These are phyloP conservation scores for Drosophila carrolli DNA, from an alignment of 1,140 invertebrate genomes.

Conservation along the genomic window DNA sequence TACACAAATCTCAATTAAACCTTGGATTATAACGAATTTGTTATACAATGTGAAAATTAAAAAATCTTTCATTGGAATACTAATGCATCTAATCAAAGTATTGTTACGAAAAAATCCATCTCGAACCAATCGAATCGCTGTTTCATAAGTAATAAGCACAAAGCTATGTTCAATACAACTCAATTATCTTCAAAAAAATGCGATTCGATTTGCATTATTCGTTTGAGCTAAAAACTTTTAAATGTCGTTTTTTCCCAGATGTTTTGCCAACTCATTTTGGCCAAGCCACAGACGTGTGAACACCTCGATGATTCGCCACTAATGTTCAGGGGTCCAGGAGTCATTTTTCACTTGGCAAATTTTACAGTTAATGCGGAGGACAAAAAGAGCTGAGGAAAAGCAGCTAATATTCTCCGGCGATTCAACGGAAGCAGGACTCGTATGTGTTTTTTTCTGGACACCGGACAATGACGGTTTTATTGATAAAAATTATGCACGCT, in stretches of 20 bases:
- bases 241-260: slow-evolving; percentile 24
- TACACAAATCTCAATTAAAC: too few species aligned
- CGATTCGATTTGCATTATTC: slow-evolving; percentile 29
- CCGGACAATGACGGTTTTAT: slow-evolving; percentile 59
- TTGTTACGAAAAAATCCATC: too few species aligned
- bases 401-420: slow-evolving; percentile 29
- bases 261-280: slow-evolving; percentile 42
- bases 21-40: too few species aligned
- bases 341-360: slow-evolving; percentile 71
- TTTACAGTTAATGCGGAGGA: slow-evolving; percentile 70
- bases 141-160: background rate
- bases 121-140: too few species aligned
- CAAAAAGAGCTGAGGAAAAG: slow-evolving; percentile 4
- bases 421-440: slow-evolving; percentile 65
- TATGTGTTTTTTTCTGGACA: slow-evolving; percentile 14
- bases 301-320: slow-evolving; percentile 28
- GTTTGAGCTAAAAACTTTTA: slow-evolving; percentile 33
- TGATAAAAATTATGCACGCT: slow-evolving; percentile 80
- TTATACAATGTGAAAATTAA: too few species aligned
- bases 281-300: slow-evolving; percentile 53
- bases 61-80: too few species aligned
- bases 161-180: background rate
- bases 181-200: background rate
- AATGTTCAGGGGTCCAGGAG: background rate
- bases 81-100: too few species aligned